Evolutionary conservation across 2,113 vertebrate species (phyloP).

Genomic region (Oreochromis tanganicae): DNA sequence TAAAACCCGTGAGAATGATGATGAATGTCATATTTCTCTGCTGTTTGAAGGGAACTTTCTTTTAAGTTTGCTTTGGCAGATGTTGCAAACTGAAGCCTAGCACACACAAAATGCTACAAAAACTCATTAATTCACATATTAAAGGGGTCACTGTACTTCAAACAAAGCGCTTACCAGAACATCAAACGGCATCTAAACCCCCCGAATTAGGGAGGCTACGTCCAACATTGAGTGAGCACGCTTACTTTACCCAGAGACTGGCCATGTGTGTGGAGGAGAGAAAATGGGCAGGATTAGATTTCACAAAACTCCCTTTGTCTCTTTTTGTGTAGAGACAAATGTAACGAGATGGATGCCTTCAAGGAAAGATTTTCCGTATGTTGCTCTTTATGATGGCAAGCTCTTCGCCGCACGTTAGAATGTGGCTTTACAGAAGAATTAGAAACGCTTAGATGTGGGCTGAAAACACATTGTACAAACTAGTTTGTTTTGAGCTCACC

Average conservation of each 20-base stretch:
- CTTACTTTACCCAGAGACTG: background rate
- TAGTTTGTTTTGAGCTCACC: background rate
- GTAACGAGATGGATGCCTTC: background rate
- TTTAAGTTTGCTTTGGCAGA: background rate
- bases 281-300: background rate
- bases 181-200: background rate
- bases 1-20: constrained; percentile 17
- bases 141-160: background rate
- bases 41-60: constrained; percentile 6
- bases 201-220: background rate
- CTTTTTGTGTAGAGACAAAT: background rate
- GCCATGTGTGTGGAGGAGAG: background rate
- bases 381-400: background rate
- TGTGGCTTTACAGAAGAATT: background rate
- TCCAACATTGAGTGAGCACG: background rate
- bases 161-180: background rate
- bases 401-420: background rate
- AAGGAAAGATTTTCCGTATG: background rate
- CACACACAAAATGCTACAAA: background rate
- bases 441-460: background rate
- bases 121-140: background rate
- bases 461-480: background rate
- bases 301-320: background rate
- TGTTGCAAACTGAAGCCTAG: background rate
- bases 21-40: constrained; percentile 20